Conservation (phyloP, 2,797 vertebrate genomes). For the Mycteria americana region DNA sequence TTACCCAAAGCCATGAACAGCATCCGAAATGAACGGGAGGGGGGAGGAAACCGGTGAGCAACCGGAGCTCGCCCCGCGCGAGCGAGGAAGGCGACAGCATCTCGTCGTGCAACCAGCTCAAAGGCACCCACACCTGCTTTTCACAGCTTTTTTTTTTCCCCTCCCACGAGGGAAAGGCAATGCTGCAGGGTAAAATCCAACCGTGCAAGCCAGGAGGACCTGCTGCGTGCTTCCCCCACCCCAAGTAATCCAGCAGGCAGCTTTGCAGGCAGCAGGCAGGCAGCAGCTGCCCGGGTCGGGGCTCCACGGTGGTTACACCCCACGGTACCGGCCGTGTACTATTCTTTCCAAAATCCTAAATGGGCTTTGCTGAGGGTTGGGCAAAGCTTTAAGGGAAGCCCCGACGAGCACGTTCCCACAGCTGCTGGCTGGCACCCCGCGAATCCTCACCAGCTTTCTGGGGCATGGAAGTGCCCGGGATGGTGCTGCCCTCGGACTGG, state of each 20-base stretch:
- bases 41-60: background rate
- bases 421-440: background rate
- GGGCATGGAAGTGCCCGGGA: background rate
- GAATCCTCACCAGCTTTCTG: background rate
- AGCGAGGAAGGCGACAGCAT: background rate
- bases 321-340: background rate
- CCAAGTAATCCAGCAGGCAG: background rate
- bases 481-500: rapidly evolving
- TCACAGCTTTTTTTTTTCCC: background rate
- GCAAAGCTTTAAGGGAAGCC: background rate
- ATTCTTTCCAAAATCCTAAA: background rate
- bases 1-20: background rate
- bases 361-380: background rate
- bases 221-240: background rate
- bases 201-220: background rate
- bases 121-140: background rate
- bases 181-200: background rate
- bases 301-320: rapidly evolving
- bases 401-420: rapidly evolving
- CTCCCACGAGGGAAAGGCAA: rapidly evolving
- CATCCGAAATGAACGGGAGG: background rate
- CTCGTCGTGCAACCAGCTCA: background rate
- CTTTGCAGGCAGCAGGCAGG: background rate
- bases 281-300: background rate
- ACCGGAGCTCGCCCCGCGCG: rapidly evolving